A percentile compares a stretch with the other conserved stretches of the same genome.
These are phyloP conservation scores for Euphonia xanthogaster DNA, from an alignment of 2,797 vertebrate genomes.

Conservation along the genomic window DNA sequence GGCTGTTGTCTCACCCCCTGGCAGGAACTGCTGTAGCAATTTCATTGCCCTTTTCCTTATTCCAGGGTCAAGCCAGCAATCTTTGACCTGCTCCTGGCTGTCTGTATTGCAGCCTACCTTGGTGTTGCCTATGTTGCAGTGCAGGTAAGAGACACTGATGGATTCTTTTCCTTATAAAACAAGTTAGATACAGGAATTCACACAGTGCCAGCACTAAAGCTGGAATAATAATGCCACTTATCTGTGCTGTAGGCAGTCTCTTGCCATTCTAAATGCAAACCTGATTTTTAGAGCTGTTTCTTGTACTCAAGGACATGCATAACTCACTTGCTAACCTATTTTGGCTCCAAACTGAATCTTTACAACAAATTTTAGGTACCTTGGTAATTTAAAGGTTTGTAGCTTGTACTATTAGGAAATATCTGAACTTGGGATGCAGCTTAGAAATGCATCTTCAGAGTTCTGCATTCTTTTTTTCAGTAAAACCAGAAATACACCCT, in stretches of 20 bases:
- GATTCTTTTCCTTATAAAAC: neutral
- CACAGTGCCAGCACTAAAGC: neutral
- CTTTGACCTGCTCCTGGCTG: constrained; percentile 93
- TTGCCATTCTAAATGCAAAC: neutral
- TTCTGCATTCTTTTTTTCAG: neutral
- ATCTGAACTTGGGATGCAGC: neutral
- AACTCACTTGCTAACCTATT: neutral
- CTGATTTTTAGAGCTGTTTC: neutral
- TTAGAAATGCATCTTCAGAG: neutral
- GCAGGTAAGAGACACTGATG: constrained; percentile 79
- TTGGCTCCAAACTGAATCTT: neutral
- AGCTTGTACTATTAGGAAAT: neutral
- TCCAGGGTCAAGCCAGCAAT: constrained; percentile 96
- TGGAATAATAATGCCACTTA: neutral
- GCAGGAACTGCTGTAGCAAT: neutral
- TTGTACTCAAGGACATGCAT: neutral
- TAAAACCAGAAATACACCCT: neutral
- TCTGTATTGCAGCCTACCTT: constrained; percentile 94
- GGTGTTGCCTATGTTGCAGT: constrained; percentile 91
- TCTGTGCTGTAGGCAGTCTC: neutral
- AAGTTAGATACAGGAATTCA: neutral
- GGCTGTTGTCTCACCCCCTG: neutral
- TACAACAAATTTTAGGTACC: neutral
- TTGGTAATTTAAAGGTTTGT: neutral
- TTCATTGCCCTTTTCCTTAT: neutral